Conservation (phyloP, 2,113 vertebrate species). For the Phrynosoma blainvillii region DNA sequence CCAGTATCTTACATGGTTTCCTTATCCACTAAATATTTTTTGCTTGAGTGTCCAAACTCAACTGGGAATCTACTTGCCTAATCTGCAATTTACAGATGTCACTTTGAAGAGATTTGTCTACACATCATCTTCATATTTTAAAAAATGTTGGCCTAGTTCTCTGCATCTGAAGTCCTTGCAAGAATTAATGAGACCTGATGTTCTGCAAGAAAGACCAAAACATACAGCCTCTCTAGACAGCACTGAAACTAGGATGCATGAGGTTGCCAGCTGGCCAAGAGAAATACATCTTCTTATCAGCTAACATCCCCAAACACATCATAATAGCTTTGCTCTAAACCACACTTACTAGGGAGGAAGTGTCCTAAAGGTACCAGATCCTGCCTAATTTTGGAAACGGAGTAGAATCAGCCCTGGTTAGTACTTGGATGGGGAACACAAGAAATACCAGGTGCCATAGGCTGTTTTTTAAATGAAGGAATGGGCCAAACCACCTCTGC, state of each 20-base stretch:
- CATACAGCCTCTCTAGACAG: neutral
- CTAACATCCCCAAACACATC: neutral
- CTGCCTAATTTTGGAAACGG: neutral
- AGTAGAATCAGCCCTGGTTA: no score
- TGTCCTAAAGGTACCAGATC: neutral
- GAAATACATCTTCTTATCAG: neutral
- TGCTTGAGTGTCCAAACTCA: neutral
- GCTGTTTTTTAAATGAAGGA: no score
- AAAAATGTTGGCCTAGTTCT: neutral
- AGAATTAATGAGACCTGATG: neutral
- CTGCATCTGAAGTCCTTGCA: neutral
- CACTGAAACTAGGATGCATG: neutral
- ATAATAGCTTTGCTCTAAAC: neutral
- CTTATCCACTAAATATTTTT: neutral
- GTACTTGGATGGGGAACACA: no score
- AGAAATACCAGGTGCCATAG: no score
- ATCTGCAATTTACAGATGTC: neutral
- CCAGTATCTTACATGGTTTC: neutral
- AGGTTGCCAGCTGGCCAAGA: neutral
- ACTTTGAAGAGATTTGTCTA: neutral
- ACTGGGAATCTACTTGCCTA: neutral
- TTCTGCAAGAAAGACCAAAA: neutral
- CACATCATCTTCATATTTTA: neutral
- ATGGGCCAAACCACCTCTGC: no score
- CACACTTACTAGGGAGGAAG: neutral